phyloP scores from a whole-genome alignment of 2,113 vertebrate species.

The Macrotis lagotis region DNA sequence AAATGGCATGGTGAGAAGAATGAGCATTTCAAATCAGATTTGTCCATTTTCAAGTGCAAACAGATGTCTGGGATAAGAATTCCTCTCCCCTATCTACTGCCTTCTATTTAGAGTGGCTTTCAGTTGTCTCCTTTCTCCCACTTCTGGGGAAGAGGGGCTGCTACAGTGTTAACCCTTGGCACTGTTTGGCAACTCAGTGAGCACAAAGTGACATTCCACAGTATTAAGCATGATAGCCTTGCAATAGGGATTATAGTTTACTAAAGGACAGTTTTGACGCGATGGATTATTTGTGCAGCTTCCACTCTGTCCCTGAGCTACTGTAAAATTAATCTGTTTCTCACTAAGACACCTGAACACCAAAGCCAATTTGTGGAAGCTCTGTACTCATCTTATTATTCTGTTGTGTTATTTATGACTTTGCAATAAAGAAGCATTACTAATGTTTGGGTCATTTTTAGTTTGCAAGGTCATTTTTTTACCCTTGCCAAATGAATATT shows the following conservation, averaged over 20 bases:
- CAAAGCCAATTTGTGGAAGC: slow-evolving; percentile 13
- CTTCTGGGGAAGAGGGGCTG: slow-evolving; percentile 29
- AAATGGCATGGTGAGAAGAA: not conserved
- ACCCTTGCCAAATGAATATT: slow-evolving; percentile 30
- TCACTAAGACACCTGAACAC: slow-evolving; percentile 50
- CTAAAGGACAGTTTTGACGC: slow-evolving; percentile 66
- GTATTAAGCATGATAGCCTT: slow-evolving; percentile 71
- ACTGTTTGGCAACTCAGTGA: slow-evolving; percentile 59
- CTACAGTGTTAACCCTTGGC: slow-evolving; percentile 41
- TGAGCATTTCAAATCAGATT: not conserved
- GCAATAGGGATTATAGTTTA: slow-evolving; percentile 56
- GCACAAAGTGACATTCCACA: slow-evolving; percentile 63
- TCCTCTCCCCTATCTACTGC: not conserved
- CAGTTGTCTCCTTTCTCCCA: slow-evolving; percentile 34
- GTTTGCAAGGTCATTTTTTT: not conserved
- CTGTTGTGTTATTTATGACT: not conserved
- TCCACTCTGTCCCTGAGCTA: slow-evolving; percentile 53
- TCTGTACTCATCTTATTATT: slow-evolving; percentile 31
- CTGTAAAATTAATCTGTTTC: slow-evolving; percentile 53
- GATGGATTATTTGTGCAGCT: slow-evolving; percentile 59
- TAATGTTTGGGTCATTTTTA: slow-evolving; percentile 49
- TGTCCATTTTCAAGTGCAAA: not conserved
- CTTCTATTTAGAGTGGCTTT: slow-evolving; percentile 51
- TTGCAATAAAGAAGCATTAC: slow-evolving; percentile 55
- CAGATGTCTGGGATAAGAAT: slow-evolving; percentile 16